phyloP scores from a whole-genome alignment of 2,888 invertebrate species.

The Pyrgus malvae region DNA sequence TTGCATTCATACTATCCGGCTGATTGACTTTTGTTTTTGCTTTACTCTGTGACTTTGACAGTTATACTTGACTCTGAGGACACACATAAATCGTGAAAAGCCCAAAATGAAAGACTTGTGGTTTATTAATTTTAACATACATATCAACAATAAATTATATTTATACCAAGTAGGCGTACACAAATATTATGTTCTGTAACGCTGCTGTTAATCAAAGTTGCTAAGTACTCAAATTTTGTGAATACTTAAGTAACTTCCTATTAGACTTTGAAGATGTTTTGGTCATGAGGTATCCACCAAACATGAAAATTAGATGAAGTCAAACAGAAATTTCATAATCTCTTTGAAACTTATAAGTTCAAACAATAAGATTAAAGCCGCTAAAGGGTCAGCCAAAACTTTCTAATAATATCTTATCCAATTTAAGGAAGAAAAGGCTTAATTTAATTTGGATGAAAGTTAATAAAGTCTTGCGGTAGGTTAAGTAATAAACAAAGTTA shows the following conservation, averaged over 20 bases:
- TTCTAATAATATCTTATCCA: slow-evolving; percentile 55
- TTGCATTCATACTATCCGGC: too few relatives aligned
- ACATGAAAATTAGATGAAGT: slow-evolving; percentile 30
- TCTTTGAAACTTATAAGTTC: slow-evolving; percentile 40
- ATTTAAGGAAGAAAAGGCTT: slow-evolving; percentile 61
- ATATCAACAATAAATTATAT: too few relatives aligned
- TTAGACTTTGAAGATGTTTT: not conserved
- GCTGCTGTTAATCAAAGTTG: not conserved
- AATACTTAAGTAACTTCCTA: not conserved
- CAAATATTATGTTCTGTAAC: not conserved
- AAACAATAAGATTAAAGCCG: slow-evolving; percentile 36
- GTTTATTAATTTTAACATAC: too few relatives aligned
- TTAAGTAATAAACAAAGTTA: too few relatives aligned
- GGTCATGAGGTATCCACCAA: slow-evolving; percentile 12
- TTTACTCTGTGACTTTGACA: too few relatives aligned
- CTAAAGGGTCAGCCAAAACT: slow-evolving; percentile 56
- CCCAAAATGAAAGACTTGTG: too few relatives aligned
- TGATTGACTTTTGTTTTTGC: too few relatives aligned
- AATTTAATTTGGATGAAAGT: slow-evolving; percentile 60
- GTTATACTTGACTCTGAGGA: too few relatives aligned
- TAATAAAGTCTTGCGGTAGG: slow-evolving; percentile 49
- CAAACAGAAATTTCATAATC: slow-evolving; percentile 46
- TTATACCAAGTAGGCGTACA: too few relatives aligned
- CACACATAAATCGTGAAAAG: too few relatives aligned
- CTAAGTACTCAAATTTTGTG: not conserved